Base-by-base conservation (phyloP, 30 jellyfish, hydroid and myxozoan genomes). In the Rhopilema esculentum region DNA sequence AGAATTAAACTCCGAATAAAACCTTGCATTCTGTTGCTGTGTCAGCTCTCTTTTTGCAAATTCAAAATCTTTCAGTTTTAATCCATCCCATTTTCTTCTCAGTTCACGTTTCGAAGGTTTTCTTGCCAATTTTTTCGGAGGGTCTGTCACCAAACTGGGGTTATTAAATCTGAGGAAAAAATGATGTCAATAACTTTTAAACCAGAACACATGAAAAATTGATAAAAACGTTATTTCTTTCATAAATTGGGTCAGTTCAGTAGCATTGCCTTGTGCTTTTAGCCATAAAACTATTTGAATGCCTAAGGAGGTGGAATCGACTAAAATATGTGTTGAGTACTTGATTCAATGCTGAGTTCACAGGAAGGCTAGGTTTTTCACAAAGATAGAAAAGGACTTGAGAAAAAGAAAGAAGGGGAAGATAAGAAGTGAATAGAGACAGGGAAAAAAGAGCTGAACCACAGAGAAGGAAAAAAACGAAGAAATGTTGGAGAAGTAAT, bases 11-110 rank as follows among this genome's bases (percentile, higher is more conserved):
- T 66, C 6, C 65, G 7, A 20, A 48, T 12, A 33, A 8, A 71
- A 93, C 98, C 90, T 88, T 31, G 89, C 93, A 79, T 93, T 93
- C 64, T 93, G 98, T 77, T 84, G 92, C 28, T 53, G 82, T 32
- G 72, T 63, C 66, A 93, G 79, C 67, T 93, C 98, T 50, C 84
- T 69, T 84, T 87, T 93, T 2, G 98, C 98, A 74, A 65, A 93
- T 50, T 93, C 94, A 63, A 88, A 93, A 72, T 88, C 96, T 89
- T 84, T 93, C 31, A 82, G 52, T 27, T 88, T 88, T 69, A 72
- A 70, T 9, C 89, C 88, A 32, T 79, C 89, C 89, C 89, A 72
- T 27, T 79, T 72, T 33, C 66, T 63, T 24, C 90, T 61, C 27
- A 52, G 74, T 27, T 77, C 89, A 27, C 89, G 86, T 52, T 92